Conservation (phyloP, 2,888 invertebrate species). For the Tridacna crocea region DNA sequence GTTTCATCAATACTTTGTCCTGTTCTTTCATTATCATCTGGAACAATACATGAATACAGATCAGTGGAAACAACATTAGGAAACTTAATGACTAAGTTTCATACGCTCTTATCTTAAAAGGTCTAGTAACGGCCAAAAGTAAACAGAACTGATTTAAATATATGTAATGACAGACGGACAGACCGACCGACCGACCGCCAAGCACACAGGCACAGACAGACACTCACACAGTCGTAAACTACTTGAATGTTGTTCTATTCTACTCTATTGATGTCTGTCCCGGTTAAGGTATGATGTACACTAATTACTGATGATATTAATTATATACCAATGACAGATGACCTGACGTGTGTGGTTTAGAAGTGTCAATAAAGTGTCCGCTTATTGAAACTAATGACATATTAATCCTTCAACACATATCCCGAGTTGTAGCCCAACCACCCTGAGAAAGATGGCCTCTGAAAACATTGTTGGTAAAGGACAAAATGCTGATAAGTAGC, state of each 20-base stretch:
- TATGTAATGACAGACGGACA: no score
- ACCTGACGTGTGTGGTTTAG: conserved; percentile 2
- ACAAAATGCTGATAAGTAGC: background rate
- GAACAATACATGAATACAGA: conserved; percentile 18
- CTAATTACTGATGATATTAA: conserved; percentile 18
- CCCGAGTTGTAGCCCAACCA: background rate
- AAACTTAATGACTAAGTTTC: no score
- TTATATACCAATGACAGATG: conserved; percentile 5
- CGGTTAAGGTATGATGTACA: no score
- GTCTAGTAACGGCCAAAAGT: no score
- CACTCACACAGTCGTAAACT: no score
- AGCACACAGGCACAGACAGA: no score
- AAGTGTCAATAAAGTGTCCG: conserved; percentile 15
- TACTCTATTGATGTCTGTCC: no score
- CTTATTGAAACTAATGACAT: conserved; percentile 19
- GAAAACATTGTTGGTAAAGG: background rate
- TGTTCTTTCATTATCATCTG: conserved; percentile 77
- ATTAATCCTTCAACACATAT: background rate
- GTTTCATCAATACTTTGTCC: conserved; percentile 73
- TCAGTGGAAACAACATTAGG: no score
- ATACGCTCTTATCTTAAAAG: no score
- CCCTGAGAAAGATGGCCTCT: background rate
- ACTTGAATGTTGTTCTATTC: no score
- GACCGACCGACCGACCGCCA: no score
- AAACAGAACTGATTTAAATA: no score